Conservation (phyloP, 2,113 vertebrate species). For the Sakesphorus luctuosus region DNA sequence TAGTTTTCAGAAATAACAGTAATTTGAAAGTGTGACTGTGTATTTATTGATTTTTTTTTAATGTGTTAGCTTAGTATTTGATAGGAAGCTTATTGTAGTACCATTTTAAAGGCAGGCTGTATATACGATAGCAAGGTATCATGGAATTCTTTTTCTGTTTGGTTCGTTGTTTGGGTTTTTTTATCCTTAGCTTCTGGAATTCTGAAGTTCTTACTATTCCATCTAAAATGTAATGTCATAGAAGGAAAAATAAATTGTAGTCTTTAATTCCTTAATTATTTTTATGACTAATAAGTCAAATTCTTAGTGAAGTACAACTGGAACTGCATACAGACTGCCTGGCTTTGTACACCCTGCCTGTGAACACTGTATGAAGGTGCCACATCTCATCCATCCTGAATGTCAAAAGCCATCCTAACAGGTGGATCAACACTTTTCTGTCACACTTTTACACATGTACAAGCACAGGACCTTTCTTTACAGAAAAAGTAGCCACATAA, state of each 20-base stretch:
- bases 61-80: background rate
- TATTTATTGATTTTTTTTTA: background rate
- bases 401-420: conserved; percentile 1
- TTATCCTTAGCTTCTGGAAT: background rate
- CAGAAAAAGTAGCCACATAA: background rate
- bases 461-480: background rate
- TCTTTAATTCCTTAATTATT: conserved; percentile 10
- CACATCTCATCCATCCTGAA: background rate
- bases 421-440: background rate
- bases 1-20: background rate
- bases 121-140: background rate
- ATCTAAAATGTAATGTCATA: background rate
- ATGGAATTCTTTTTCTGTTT: background rate
- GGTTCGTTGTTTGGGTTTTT: background rate
- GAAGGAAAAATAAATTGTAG: background rate
- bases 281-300: background rate
- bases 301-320: background rate
- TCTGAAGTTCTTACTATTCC: background rate
- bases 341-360: background rate
- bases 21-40: background rate
- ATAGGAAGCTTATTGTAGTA: background rate
- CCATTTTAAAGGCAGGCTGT: background rate
- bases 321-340: background rate
- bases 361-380: background rate
- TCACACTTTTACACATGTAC: background rate